Conservation (phyloP, 2,113 vertebrate genomes). For the Emberiza fucata region DNA sequence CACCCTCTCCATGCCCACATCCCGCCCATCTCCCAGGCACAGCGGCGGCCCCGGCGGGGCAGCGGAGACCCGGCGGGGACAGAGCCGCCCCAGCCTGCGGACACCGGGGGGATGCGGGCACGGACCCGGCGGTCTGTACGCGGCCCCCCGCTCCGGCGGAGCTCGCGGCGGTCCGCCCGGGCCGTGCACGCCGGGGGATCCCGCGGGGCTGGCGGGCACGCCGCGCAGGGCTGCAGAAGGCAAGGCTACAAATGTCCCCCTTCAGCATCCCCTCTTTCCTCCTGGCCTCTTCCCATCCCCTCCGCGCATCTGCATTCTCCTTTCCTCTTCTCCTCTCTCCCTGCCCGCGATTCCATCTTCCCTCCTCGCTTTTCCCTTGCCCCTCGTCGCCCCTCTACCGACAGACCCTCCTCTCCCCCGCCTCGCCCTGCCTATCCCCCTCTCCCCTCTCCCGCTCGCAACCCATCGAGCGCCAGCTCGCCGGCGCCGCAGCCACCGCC, state of each 20-base stretch:
- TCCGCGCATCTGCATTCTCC: background rate
- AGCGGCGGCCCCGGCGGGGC: background rate
- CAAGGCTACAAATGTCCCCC: background rate
- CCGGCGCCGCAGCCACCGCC: too few species aligned
- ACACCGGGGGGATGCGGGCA: background rate
- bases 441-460: background rate
- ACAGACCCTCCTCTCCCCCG: background rate
- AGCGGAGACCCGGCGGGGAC: background rate
- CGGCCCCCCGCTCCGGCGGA: background rate
- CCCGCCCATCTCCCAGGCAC: background rate
- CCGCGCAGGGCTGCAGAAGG: too few species aligned
- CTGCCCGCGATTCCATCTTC: background rate
- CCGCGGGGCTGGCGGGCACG: background rate
- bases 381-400: background rate
- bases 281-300: background rate
- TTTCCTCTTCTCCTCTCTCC: background rate
- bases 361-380: background rate
- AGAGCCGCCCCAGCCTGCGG: background rate
- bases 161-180: background rate
- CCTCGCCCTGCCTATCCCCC: background rate
- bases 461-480: background rate
- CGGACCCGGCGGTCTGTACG: rapidly evolving
- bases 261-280: background rate
- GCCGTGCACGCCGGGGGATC: background rate
- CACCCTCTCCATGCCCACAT: background rate